phyloP scores from a whole-genome alignment of 2,113 vertebrate genomes.

The Corapipo altera region DNA sequence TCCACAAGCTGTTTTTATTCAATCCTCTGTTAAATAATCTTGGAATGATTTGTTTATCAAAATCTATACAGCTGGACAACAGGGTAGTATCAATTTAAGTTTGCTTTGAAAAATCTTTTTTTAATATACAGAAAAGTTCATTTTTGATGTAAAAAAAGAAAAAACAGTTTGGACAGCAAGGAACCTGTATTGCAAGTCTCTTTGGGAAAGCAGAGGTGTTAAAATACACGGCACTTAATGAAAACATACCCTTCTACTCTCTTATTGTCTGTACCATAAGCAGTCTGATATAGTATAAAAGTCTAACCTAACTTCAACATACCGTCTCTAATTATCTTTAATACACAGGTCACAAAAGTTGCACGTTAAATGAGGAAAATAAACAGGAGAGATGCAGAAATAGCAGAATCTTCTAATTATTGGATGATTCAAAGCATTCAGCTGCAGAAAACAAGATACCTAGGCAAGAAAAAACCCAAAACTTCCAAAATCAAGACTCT shows the following conservation, averaged over 20 bases:
- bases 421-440: neutral
- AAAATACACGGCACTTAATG: neutral
- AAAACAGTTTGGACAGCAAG: neutral
- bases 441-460: neutral
- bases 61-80: neutral
- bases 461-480: neutral
- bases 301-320: neutral
- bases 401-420: neutral
- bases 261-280: neutral
- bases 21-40: neutral
- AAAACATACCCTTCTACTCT: neutral
- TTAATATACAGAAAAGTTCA: neutral
- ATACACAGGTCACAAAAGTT: neutral
- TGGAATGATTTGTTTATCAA: neutral
- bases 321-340: neutral
- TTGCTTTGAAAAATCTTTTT: neutral
- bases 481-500: neutral
- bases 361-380: neutral
- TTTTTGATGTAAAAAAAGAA: neutral
- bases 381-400: neutral
- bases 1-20: neutral
- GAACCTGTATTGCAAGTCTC: neutral
- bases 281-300: neutral
- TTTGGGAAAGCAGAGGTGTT: neutral
- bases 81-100: neutral